Evolutionary conservation across 2,888 invertebrate species (phyloP).

Genomic region (Ophion ellenae): DNA sequence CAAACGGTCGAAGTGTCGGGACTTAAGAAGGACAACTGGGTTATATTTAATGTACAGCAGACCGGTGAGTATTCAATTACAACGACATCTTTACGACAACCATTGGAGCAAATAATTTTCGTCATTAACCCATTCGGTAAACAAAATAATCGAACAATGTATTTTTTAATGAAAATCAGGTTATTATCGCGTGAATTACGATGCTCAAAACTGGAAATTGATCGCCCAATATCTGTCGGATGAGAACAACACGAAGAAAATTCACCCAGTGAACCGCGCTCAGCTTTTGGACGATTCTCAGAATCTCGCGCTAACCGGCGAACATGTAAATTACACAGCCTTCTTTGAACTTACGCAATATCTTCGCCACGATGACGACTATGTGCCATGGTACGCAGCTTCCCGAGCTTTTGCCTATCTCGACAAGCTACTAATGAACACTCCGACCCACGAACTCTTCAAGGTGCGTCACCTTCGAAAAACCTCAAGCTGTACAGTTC

Average conservation of each 20-base stretch:
- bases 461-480: slow-evolving; percentile 52
- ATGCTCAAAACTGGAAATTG: slow-evolving; percentile 80
- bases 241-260: slow-evolving; percentile 65
- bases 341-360: slow-evolving; percentile 84
- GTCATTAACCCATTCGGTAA: not conserved
- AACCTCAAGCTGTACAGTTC: not conserved
- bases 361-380: slow-evolving; percentile 87
- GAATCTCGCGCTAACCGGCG: slow-evolving; percentile 82
- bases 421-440: slow-evolving; percentile 83
- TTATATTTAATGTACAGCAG: slow-evolving; percentile 87
- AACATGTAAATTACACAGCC: slow-evolving; percentile 83
- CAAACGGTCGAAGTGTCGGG: slow-evolving; percentile 77
- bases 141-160: not conserved
- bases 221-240: slow-evolving; percentile 71
- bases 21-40: slow-evolving; percentile 84
- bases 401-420: slow-evolving; percentile 83
- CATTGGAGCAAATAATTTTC: not conserved
- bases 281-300: slow-evolving; percentile 85
- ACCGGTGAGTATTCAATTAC: slow-evolving; percentile 83
- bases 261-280: slow-evolving; percentile 84
- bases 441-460: slow-evolving; percentile 85
- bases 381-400: slow-evolving; percentile 89
- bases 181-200: slow-evolving; percentile 82
- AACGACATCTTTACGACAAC: not conserved
- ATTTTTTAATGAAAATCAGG: slow-evolving; percentile 69